These are phyloP conservation scores for Aspidiotus destructor DNA, from an alignment of 2,888 invertebrate species.

Conservation along the genomic window DNA sequence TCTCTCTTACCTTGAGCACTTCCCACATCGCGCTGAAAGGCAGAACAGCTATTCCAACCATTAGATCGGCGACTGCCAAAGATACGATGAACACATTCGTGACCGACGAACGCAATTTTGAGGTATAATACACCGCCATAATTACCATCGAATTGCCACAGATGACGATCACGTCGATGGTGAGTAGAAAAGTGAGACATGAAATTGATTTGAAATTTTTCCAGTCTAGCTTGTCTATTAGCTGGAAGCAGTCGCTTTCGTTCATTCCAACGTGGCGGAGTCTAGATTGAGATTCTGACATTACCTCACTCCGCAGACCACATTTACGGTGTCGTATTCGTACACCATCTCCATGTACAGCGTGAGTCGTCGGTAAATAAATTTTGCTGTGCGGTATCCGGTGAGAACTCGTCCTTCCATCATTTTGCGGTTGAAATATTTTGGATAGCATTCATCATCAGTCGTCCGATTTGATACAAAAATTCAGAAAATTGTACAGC, in stretches of 20 bases:
- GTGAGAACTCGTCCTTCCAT: too few relatives aligned
- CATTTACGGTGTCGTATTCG: neutral
- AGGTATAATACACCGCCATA: conserved; percentile 79
- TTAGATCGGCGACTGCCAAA: conserved; percentile 86
- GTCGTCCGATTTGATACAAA: too few relatives aligned
- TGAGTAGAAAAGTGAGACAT: conserved; percentile 37
- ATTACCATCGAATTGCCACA: conserved; percentile 87
- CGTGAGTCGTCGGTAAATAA: too few relatives aligned
- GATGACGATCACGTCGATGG: conserved; percentile 80
- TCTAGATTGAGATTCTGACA: conserved; percentile 11
- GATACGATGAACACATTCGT: conserved; percentile 96
- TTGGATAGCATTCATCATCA: too few relatives aligned
- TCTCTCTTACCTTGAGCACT: conserved; percentile 64
- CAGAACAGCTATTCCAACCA: conserved; percentile 89
- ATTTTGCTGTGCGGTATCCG: too few relatives aligned
- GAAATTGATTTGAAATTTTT: conserved; percentile 17
- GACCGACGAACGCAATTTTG: conserved; percentile 85
- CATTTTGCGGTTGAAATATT: too few relatives aligned
- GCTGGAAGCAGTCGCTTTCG: conserved; percentile 17
- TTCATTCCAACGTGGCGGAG: conserved; percentile 2
- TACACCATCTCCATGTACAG: neutral
- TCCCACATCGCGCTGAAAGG: conserved; percentile 94
- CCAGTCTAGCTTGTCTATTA: conserved; percentile 17
- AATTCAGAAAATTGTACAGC: too few relatives aligned
- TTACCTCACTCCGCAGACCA: conserved; percentile 10